Conservation (phyloP, 1,140 invertebrate genomes). For the Drosophila sechellia region DNA sequence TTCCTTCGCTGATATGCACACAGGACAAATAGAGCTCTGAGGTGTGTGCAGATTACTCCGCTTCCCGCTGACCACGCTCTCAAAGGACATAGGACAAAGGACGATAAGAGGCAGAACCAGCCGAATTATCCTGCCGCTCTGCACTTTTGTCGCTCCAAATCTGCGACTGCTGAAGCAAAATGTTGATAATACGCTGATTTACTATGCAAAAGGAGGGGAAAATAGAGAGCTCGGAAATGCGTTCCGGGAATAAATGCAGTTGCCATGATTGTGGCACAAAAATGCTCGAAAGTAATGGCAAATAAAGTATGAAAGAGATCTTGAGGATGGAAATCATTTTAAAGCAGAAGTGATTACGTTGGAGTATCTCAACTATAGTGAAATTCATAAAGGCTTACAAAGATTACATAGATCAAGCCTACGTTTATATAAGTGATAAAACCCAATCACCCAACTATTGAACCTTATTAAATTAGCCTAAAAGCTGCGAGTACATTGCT, state of each 20-base stretch:
- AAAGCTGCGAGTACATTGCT: constrained; percentile 26
- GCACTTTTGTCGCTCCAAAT: constrained; percentile 51
- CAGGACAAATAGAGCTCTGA: constrained; percentile 68
- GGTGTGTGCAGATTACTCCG: constrained; percentile 75
- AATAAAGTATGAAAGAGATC: constrained; percentile 4
- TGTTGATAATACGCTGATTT: constrained; percentile 76
- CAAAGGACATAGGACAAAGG: constrained; percentile 24
- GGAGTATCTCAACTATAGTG: no score
- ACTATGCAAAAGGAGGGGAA: constrained; percentile 49
- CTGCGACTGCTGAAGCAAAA: constrained; percentile 65
- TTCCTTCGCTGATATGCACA: constrained; percentile 42
- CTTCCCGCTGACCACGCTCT: constrained; percentile 66
- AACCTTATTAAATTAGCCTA: constrained; percentile 59
- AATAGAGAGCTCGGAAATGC: constrained; percentile 38
- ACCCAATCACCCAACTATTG: background rate
- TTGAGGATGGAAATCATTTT: background rate
- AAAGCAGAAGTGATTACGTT: no score
- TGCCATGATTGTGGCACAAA: constrained; percentile 17
- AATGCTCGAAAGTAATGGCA: constrained; percentile 10
- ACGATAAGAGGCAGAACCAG: constrained; percentile 26
- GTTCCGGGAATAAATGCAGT: constrained; percentile 22
- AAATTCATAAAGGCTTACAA: no score
- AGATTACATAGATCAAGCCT: no score
- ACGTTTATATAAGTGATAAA: background rate
- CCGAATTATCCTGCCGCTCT: constrained; percentile 54